Evolutionary conservation across 2,113 vertebrate species (phyloP).

Genomic region (Romanogobio albipinnatus): DNA sequence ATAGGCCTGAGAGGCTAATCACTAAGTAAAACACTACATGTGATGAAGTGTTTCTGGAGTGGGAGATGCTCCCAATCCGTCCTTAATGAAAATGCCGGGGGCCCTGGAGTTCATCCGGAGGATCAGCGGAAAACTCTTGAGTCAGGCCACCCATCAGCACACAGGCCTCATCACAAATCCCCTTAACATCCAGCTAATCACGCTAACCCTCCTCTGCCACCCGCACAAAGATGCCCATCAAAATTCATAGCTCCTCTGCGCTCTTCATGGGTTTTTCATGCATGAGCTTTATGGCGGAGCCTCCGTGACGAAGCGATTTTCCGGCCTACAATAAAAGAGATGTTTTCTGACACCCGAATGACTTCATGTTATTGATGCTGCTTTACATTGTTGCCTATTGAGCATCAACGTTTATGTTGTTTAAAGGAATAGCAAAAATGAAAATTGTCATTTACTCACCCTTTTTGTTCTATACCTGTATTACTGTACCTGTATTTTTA

Average conservation of each 20-base stretch:
- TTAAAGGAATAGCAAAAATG: background rate
- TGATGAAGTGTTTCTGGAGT: constrained; percentile 99
- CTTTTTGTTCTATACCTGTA: background rate
- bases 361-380: background rate
- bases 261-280: constrained; percentile 48
- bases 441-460: background rate
- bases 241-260: constrained; percentile 79
- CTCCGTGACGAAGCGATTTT: constrained; percentile 1
- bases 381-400: too few relatives aligned
- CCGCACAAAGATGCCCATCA: constrained; percentile 79
- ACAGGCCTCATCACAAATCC: constrained; percentile 83
- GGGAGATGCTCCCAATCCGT: constrained; percentile 93
- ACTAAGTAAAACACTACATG: constrained; percentile 99
- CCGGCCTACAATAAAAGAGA: background rate
- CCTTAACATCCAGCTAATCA: constrained; percentile 82
- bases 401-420: background rate
- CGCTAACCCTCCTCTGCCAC: constrained; percentile 76
- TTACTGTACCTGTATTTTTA: too few relatives aligned
- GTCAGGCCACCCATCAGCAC: constrained; percentile 82
- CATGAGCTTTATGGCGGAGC: constrained; percentile 61
- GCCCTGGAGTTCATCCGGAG: constrained; percentile 90
- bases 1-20: constrained; percentile 95
- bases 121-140: constrained; percentile 83
- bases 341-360: background rate
- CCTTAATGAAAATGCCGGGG: constrained; percentile 98